phyloP scores from a whole-genome alignment of 2,888 invertebrate genomes.

The Argyra leucocephala region DNA sequence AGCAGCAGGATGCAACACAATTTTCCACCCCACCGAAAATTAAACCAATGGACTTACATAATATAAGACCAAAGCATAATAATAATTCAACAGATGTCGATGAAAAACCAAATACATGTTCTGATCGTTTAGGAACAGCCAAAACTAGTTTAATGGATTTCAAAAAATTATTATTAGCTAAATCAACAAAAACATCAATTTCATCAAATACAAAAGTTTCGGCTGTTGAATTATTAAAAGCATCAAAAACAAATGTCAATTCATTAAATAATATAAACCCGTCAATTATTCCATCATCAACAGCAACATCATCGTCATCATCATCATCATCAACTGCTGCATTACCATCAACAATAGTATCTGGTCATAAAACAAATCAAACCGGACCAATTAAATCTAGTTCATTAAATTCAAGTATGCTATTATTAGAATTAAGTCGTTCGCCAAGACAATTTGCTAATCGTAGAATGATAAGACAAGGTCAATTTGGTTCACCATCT shows the following conservation, averaged over 20 bases:
- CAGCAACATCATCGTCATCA: constrained; percentile 16
- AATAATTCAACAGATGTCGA: constrained; percentile 26
- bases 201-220: constrained; percentile 53
- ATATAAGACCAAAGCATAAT: constrained; percentile 32
- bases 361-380: neutral
- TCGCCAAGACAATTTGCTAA: constrained; percentile 62
- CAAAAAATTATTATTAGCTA: constrained; percentile 68
- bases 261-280: constrained; percentile 42
- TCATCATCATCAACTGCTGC: constrained; percentile 9
- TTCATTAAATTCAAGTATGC: constrained; percentile 46
- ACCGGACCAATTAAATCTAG: constrained; percentile 24
- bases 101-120: constrained; percentile 47
- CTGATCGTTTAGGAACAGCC: constrained; percentile 55
- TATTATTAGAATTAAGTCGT: constrained; percentile 59
- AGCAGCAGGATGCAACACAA: constrained; percentile 23
- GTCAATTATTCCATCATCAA: no score
- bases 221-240: constrained; percentile 69
- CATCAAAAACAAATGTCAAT: constrained; percentile 45
- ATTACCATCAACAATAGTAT: neutral
- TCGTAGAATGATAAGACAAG: constrained; percentile 49
- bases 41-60: constrained; percentile 33
- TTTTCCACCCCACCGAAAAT: constrained; percentile 17
- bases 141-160: constrained; percentile 77
- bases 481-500: constrained; percentile 49
- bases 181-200: constrained; percentile 55